phyloP scores from a whole-genome alignment of 2,113 vertebrate species.

The Puma concolor region DNA sequence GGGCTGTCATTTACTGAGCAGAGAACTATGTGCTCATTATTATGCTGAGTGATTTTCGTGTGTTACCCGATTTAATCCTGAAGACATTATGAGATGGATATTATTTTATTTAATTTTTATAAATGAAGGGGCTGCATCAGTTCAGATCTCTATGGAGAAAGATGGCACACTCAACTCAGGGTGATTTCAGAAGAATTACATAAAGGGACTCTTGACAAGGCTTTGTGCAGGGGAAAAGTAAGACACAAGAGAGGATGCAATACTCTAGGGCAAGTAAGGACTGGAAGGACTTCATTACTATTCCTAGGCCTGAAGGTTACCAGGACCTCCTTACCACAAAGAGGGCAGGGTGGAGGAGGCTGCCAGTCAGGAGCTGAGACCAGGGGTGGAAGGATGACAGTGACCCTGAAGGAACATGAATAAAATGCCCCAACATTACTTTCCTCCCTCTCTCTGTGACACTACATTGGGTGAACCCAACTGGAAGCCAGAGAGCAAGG shows the following conservation, averaged over 20 bases:
- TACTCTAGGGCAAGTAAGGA: neutral
- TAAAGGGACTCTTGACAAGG: neutral
- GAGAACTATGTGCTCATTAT: neutral
- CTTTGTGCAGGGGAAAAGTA: neutral
- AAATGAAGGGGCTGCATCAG: neutral
- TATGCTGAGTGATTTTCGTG: neutral
- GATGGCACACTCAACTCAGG: neutral
- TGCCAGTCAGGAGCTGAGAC: neutral
- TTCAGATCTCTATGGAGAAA: neutral
- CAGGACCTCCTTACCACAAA: neutral
- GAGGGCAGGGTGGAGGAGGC: neutral
- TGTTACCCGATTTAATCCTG: neutral
- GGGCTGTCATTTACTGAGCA: neutral
- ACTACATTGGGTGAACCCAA: neutral
- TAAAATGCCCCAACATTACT: neutral
- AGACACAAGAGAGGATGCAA: neutral
- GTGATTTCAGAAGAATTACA: neutral
- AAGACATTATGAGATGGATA: neutral
- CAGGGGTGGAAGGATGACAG: neutral
- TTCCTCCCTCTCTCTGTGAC: neutral
- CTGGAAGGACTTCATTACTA: neutral
- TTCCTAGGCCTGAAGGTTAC: neutral
- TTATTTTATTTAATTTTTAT: neutral
- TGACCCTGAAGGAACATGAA: neutral
- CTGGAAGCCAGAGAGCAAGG: neutral